Evolutionary conservation across 2,888 invertebrate genomes (phyloP), one percentile per base, ranked within the genome.

Genomic region (Synanthedon formicaeformis): DNA sequence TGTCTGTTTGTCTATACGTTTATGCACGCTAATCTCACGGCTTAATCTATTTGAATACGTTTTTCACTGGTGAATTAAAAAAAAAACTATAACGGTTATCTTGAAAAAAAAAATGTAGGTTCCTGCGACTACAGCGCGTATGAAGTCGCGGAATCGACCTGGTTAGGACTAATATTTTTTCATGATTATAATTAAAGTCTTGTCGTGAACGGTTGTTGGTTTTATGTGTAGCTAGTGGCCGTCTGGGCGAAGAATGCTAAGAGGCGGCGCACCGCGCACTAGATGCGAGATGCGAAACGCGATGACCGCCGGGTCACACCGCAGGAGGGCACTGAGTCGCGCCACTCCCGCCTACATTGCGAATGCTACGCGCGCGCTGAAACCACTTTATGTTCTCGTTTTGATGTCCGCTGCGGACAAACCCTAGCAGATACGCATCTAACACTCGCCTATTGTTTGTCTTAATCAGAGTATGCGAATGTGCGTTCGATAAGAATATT

Each of bases 401-500:
- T 52, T 45, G 14, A 16, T 16, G 54, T 54, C 56, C 52, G 48
- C 56, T 53, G 13, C 18, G 23, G 34, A 34, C 34, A 34, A 49
- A 49, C 45, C 45, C 14, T 45, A 45, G 10, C 14, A n/a, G 49
- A 49, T 49, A 49, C 13, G 12, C 18, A 49, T 49, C 49, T 49
- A 49, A 48, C 18, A 49, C 49, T 49, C 12, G 16, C 23, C 14
- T 14, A 45, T 45, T 13, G 45, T 49, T 18, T 6, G 23, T 16
- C 49, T 49, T 23, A 49, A 49, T 49, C 23, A 45, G 11, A 49
- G 16, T 49, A 49, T 49, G 49, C 16, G 49, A 49, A 65, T 65
- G 63, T 63, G 59, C 60, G 64, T 74, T 75, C 70, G 73, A 80
- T 78, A 71, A 71, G 67, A 63, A 58, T 69, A 67, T 73, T 72